Percentiles rank a stretch among this genome's conserved stretches.
These are phyloP conservation scores for Cosmopolites sordidus DNA, from an alignment of 2,888 invertebrate species.

Conservation along the genomic window DNA sequence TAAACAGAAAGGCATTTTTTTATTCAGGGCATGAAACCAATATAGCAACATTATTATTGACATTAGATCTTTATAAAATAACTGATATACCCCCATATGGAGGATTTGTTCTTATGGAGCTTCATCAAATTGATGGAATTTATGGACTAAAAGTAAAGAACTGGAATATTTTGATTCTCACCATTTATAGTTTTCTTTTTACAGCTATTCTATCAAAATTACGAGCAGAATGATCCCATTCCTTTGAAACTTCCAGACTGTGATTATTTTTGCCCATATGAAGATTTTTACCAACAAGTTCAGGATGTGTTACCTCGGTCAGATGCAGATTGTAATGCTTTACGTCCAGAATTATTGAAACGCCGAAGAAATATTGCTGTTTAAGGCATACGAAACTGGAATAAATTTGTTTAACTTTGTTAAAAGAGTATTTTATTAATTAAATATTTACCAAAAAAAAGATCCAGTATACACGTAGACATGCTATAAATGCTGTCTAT, in stretches of 20 bases:
- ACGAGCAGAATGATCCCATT: slow-evolving; percentile 23
- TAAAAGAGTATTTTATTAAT: no score
- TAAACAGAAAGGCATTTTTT: slow-evolving; percentile 37
- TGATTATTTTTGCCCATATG: slow-evolving; percentile 24
- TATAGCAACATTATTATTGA: slow-evolving; percentile 34
- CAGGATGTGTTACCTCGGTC: slow-evolving; percentile 23
- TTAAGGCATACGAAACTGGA: no score
- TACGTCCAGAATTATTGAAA: no score
- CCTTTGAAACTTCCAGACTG: slow-evolving; percentile 20
- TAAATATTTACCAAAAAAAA: no score
- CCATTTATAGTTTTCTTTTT: not conserved
- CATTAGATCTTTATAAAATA: slow-evolving; percentile 30
- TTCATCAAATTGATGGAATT: slow-evolving; percentile 32
- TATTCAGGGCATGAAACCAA: slow-evolving; percentile 43
- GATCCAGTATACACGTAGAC: no score
- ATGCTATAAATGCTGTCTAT: no score
- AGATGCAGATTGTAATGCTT: slow-evolving; percentile 25
- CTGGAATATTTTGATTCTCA: not conserved
- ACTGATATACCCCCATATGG: slow-evolving; percentile 38
- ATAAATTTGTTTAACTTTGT: no score
- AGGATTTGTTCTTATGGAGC: slow-evolving; percentile 37
- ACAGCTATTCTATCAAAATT: slow-evolving; percentile 34
- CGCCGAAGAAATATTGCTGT: no score
- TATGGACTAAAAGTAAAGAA: slow-evolving; percentile 24
- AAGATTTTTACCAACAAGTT: slow-evolving; percentile 22